Percentiles rank a stretch among this genome's conserved stretches.
These are phyloP conservation scores for Cloeon dipterum DNA, from an alignment of 2,888 invertebrate genomes.

Conservation along the genomic window DNA sequence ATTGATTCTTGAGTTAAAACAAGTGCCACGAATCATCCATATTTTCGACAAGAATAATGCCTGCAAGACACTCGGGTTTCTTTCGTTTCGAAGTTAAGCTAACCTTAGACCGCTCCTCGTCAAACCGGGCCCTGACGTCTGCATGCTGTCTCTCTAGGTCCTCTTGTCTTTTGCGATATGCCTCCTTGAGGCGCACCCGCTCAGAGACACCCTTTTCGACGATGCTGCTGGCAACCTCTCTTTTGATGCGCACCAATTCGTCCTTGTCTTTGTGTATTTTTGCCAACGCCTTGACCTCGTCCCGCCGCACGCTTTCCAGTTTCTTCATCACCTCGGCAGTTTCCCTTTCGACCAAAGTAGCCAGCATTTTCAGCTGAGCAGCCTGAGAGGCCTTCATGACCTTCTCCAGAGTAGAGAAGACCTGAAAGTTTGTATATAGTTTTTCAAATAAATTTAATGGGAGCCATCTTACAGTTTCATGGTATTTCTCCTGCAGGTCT, in stretches of 20 bases:
- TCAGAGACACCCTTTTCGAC: conserved; percentile 81
- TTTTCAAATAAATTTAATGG: background rate
- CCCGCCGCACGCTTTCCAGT: conserved; percentile 58
- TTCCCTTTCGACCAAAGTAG: conserved; percentile 40
- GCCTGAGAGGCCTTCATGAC: conserved; percentile 53
- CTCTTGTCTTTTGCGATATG: conserved; percentile 50
- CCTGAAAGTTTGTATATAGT: conserved; percentile 11
- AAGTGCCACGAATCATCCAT: background rate
- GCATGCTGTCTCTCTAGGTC: conserved; percentile 60
- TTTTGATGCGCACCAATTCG: conserved; percentile 63
- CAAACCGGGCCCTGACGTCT: conserved; percentile 40
- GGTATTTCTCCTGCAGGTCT: conserved; percentile 62
- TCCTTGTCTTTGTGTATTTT: conserved; percentile 79
- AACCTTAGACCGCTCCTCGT: conserved; percentile 41
- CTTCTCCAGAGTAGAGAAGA: conserved; percentile 56
- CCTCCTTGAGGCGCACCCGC: conserved; percentile 52
- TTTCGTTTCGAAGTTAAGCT: too few species aligned
- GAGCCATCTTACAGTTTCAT: conserved; percentile 34
- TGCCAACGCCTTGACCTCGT: conserved; percentile 67
- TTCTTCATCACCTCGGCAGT: conserved; percentile 54
- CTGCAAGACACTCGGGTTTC: too few species aligned
- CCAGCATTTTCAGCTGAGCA: conserved; percentile 53
- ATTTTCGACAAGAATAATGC: background rate
- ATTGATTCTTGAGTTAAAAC: too few species aligned
- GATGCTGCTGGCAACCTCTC: conserved; percentile 58